A percentile compares a stretch with the other conserved stretches of the same genome.
Evolutionary conservation across 2,797 vertebrate species (phyloP).

Genomic region (Enteromius mattozi): DNA sequence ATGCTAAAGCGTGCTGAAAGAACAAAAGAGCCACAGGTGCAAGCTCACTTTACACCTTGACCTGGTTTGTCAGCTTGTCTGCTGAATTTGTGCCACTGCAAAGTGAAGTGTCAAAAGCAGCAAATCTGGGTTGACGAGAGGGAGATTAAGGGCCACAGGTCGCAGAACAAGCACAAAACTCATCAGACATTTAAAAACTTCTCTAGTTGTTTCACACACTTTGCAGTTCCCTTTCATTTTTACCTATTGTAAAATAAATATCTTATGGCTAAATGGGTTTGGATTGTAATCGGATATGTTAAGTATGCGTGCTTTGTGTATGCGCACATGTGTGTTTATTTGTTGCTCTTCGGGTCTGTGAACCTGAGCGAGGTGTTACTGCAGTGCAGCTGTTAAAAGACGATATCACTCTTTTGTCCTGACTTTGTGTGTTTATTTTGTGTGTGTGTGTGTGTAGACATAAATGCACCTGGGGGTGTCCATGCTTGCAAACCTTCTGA

Average conservation of each 20-base stretch:
- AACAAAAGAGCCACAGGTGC: slow-evolving; percentile 53
- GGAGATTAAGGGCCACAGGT: slow-evolving; percentile 30
- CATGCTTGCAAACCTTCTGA: slow-evolving; percentile 68
- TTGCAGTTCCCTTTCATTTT: slow-evolving; percentile 4
- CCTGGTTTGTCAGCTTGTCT: slow-evolving; percentile 50
- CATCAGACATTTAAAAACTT: slow-evolving; percentile 27
- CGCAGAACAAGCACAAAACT: slow-evolving; percentile 40
- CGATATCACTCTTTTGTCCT: slow-evolving; percentile 73
- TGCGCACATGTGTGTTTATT: slow-evolving; percentile 19
- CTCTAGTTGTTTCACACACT: slow-evolving; percentile 31
- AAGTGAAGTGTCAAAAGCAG: slow-evolving; percentile 47
- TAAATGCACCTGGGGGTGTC: slow-evolving; percentile 74
- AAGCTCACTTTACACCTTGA: slow-evolving; percentile 52
- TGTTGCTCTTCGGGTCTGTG: slow-evolving; percentile 19
- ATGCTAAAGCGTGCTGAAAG: slow-evolving; percentile 22
- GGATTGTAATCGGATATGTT: slow-evolving; percentile 26
- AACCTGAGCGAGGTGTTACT: slow-evolving; percentile 18
- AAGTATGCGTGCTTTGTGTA: slow-evolving; percentile 27
- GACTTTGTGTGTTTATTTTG: slow-evolving; percentile 63
- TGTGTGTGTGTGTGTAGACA: slow-evolving; percentile 68
- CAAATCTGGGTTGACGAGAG: slow-evolving; percentile 44
- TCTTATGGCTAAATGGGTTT: slow-evolving; percentile 36
- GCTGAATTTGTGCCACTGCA: slow-evolving; percentile 45
- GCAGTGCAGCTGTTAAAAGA: slow-evolving; percentile 73
- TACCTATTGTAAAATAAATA: slow-evolving; percentile 18